Conservation (phyloP, 2,113 vertebrate genomes). For the Sphyrna mokarran region DNA sequence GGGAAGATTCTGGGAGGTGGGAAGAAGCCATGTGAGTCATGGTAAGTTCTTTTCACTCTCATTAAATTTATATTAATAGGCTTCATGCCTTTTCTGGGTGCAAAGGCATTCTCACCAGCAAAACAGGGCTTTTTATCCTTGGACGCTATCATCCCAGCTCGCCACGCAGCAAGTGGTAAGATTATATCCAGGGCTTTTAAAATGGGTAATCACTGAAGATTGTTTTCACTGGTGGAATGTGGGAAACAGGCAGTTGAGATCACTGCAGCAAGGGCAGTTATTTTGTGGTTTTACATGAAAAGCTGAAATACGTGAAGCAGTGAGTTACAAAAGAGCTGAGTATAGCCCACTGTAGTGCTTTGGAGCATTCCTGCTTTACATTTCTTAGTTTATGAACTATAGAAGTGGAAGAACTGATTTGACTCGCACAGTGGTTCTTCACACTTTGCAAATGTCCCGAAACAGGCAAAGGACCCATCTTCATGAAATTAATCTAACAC, state of each 20-base stretch:
- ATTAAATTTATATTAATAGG: too few species aligned
- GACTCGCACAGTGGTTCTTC: neutral
- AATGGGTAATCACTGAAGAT: neutral
- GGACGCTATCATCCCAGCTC: too few species aligned
- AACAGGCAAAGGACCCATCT: neutral
- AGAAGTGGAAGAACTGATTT: too few species aligned
- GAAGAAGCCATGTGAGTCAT: too few species aligned
- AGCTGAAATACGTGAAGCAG: neutral
- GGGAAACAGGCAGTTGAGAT: neutral
- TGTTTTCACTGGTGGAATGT: neutral
- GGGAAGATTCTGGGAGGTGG: too few species aligned
- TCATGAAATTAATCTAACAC: neutral
- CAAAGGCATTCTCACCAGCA: too few species aligned
- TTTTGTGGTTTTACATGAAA: neutral
- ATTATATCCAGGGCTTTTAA: neutral
- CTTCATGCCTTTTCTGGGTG: too few species aligned
- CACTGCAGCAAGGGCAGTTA: neutral
- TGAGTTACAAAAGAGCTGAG: neutral
- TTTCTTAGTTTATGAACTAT: neutral
- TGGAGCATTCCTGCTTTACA: neutral
- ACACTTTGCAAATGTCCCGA: neutral
- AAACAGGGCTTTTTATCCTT: too few species aligned
- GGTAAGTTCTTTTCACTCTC: too few species aligned
- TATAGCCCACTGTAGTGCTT: neutral
- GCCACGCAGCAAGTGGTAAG: too few species aligned